Percentiles rank a stretch among this genome's conserved stretches.
Evolutionary conservation across 2,888 invertebrate species (phyloP).

Genomic region (Aelia acuminata): DNA sequence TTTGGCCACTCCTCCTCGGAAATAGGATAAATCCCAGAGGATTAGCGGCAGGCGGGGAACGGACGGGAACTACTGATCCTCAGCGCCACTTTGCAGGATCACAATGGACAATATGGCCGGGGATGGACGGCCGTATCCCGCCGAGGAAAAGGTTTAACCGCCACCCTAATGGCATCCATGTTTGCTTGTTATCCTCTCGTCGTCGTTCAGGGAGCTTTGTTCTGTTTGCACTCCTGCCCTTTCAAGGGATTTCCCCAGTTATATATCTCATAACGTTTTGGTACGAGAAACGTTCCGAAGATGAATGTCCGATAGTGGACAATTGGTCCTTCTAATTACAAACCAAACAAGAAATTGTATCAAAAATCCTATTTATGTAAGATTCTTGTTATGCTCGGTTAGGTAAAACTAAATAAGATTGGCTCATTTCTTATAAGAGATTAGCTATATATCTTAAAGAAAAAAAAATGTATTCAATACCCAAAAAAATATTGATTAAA

Average conservation of each 20-base stretch:
- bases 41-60: not conserved
- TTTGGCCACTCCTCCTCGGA: not conserved
- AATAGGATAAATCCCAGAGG: slow-evolving; percentile 31
- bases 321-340: not conserved
- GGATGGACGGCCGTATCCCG: slow-evolving; percentile 13
- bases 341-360: too few species aligned
- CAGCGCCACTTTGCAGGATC: slow-evolving; percentile 22
- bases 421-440: too few species aligned
- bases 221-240: slow-evolving; percentile 11
- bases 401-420: too few species aligned
- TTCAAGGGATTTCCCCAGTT: slow-evolving; percentile 5
- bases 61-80: slow-evolving; percentile 23
- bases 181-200: slow-evolving; percentile 39
- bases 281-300: not conserved
- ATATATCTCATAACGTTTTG: not conserved
- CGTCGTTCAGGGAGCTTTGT: not conserved
- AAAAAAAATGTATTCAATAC: too few species aligned
- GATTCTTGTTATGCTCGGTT: too few species aligned
- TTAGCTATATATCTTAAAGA: too few species aligned
- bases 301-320: not conserved
- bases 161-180: slow-evolving; percentile 34
- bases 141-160: not conserved
- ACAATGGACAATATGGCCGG: slow-evolving; percentile 31
- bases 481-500: too few species aligned
- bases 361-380: too few species aligned